phyloP scores from a whole-genome alignment of 2,888 invertebrate species.

The Adela reaumurella region DNA sequence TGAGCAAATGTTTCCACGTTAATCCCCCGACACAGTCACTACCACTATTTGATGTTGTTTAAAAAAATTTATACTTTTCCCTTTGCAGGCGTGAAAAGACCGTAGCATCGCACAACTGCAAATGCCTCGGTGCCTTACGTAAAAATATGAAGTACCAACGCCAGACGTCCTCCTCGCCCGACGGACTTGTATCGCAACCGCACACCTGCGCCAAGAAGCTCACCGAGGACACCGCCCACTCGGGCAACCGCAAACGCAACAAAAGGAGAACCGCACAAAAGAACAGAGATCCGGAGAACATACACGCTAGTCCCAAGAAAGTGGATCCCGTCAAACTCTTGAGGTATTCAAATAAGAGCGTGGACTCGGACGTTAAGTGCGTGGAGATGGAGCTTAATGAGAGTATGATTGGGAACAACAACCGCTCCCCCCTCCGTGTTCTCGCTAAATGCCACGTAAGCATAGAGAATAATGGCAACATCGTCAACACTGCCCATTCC shows the following conservation, averaged over 20 bases:
- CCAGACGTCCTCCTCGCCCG: slow-evolving; percentile 35
- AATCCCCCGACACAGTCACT: neutral
- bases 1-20: too few relatives aligned
- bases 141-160: slow-evolving; percentile 24
- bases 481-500: slow-evolving; percentile 8
- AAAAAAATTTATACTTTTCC: neutral
- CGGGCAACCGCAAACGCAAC: slow-evolving; percentile 20
- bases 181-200: slow-evolving; percentile 16
- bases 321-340: slow-evolving; percentile 16
- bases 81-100: slow-evolving; percentile 24
- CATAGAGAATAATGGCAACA: slow-evolving; percentile 34
- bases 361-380: slow-evolving; percentile 7
- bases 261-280: neutral
- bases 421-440: too few relatives aligned
- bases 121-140: slow-evolving; percentile 24
- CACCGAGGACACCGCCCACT: slow-evolving; percentile 12
- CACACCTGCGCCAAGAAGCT: neutral
- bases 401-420: slow-evolving; percentile 1
- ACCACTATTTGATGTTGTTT: neutral
- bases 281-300: slow-evolving; percentile 3
- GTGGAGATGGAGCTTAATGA: slow-evolving; percentile 2
- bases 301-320: slow-evolving; percentile 15
- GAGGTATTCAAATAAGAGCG: slow-evolving; percentile 14
- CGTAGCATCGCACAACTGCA: slow-evolving; percentile 24
- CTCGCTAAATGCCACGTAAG: too few relatives aligned